Base-by-base conservation (phyloP, 2,888 invertebrate genomes). In the Hemithea aestivaria region DNA sequence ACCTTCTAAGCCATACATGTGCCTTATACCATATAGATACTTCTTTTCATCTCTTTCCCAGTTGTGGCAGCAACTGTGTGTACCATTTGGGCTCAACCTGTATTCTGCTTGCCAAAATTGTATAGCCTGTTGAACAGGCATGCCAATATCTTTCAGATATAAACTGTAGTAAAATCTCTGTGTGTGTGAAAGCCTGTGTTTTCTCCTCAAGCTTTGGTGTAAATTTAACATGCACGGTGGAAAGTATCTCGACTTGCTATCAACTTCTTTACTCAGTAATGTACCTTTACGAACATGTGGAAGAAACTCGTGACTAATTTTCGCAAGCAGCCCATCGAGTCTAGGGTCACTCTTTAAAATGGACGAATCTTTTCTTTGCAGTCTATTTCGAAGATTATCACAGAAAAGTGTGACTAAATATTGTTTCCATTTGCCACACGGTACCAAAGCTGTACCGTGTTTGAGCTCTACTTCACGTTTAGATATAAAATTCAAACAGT, bases 1-100 rank as follows among this genome's bases (percentile, higher is more conserved):
- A 2, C 93, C 93, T 73, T 92, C 92, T 30, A 92, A 72, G 0
- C 93, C 93, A 78, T 93, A 93, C 72, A 93, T 78, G 59, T 93
- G 93, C 42, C 92, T 79, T 32, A 93, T 91, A 39, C 91, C 91
- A 72, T 92, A 92, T 2, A 88, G 62, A 66, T 90, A 92, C 54
- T 91, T 90, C 12, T 87, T 88, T 48, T 89, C 89, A 69, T 90
- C 89, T 28, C 81, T 83, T 32, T 88, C 82, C 93, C 93, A 93
- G 49, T 75, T 83, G 53, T 93, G 93, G 10, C 78, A 75, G 54
- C 92, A 93, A 27, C 66, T 73, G 22, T 88, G 82, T 25, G 58
- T 69, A 1, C 78, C 73, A 33, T 61, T 66, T 23, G 87, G 79
- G 26, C 73, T 72, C 54, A 89, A 82, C 1, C 83, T 85, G 67